These are phyloP conservation scores for Clistopyga incitator DNA, from an alignment of 2,888 invertebrate genomes.

Conservation along the genomic window DNA sequence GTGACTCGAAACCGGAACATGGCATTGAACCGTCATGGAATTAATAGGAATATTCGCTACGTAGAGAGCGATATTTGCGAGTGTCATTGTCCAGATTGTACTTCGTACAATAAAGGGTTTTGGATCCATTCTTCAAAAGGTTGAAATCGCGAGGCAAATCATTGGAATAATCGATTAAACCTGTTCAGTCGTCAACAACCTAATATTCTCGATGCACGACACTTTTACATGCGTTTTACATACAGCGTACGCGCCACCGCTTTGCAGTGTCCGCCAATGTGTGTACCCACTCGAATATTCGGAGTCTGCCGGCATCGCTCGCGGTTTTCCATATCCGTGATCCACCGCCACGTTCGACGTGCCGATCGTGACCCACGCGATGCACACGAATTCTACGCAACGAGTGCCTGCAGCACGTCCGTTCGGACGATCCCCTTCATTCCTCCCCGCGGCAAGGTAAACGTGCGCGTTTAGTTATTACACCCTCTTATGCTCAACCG, in stretches of 20 bases:
- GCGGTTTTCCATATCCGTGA: conserved; percentile 86
- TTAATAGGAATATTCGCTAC: conserved; percentile 78
- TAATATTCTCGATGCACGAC: background rate
- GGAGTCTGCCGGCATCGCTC: conserved; percentile 86
- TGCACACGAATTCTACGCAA: conserved; percentile 85
- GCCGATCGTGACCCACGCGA: conserved; percentile 86
- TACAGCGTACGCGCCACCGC: background rate
- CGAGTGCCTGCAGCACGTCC: conserved; percentile 86
- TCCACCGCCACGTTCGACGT: conserved; percentile 85
- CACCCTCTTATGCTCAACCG: background rate
- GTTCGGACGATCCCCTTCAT: conserved; percentile 89
- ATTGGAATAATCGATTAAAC: conserved; percentile 38
- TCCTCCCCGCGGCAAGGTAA: conserved; percentile 82
- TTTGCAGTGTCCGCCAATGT: conserved; percentile 32
- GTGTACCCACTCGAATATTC: conserved; percentile 86
- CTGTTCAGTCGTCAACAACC: conserved; percentile 5
- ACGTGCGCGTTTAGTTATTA: conserved; percentile 54
- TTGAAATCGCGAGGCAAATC: background rate
- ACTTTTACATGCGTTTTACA: conserved; percentile 37
- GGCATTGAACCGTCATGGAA: conserved; percentile 87
- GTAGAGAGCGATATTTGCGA: conserved; percentile 86
- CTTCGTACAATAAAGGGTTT: conserved; percentile 86
- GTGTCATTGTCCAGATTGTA: conserved; percentile 85
- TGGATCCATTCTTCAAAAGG: conserved; percentile 86
- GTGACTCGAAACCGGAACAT: conserved; percentile 84